A percentile compares a stretch with the other conserved stretches of the same genome.
These are phyloP conservation scores for Diadegma fenestrale DNA, from an alignment of 2,888 invertebrate species.

Conservation along the genomic window DNA sequence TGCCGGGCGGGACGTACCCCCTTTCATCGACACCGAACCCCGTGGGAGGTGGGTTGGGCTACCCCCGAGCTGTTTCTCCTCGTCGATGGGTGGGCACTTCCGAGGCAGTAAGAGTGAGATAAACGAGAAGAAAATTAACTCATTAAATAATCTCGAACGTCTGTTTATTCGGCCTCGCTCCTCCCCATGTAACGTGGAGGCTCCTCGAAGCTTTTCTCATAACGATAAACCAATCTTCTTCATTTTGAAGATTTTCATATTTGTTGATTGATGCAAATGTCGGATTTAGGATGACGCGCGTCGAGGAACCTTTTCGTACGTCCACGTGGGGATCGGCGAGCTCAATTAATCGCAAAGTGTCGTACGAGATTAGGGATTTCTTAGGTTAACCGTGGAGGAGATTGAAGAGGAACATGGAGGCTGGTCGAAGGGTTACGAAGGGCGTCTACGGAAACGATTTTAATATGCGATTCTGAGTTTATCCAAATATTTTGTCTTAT, in stretches of 20 bases:
- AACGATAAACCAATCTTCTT: background rate
- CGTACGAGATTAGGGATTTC: constrained; percentile 46
- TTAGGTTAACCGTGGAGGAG: constrained; percentile 56
- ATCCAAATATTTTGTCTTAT: background rate
- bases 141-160: constrained; percentile 63
- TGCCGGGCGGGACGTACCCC: constrained; percentile 84
- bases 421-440: constrained; percentile 23
- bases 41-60: constrained; percentile 84
- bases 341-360: constrained; percentile 35
- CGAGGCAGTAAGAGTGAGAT: constrained; percentile 79
- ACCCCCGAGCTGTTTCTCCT: constrained; percentile 78
- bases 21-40: constrained; percentile 83
- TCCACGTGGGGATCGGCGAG: constrained; percentile 35
- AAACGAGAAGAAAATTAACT: constrained; percentile 64
- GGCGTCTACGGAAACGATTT: constrained; percentile 16
- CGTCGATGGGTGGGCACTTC: constrained; percentile 82
- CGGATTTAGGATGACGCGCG: background rate
- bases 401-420: constrained; percentile 26
- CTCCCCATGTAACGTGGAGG: constrained; percentile 61
- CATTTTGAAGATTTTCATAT: background rate
- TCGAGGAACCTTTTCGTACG: constrained; percentile 54
- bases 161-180: constrained; percentile 50
- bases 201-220: background rate
- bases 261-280: background rate
- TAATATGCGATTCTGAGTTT: constrained; percentile 22